Evolutionary conservation across 2,113 vertebrate genomes (phyloP).

Genomic region (Acinonyx jubatus): DNA sequence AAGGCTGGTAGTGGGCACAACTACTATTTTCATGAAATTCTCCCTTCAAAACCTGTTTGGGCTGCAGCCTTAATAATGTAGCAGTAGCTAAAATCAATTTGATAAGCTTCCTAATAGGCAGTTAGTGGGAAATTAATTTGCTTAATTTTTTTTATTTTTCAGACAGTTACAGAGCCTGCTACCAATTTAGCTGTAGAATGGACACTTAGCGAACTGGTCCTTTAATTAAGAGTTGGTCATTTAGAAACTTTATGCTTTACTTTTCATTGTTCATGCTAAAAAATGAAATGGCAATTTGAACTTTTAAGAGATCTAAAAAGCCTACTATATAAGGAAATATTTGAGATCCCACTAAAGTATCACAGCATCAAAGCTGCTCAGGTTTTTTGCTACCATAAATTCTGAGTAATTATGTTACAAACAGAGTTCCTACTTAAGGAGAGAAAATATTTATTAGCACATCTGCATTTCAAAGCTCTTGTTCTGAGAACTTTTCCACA

Average conservation of each 20-base stretch:
- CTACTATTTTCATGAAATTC: neutral
- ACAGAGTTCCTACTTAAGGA: slow-evolving; percentile 14
- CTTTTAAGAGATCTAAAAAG: neutral
- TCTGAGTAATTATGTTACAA: slow-evolving; percentile 5
- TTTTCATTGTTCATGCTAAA: neutral
- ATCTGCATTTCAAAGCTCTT: slow-evolving; percentile 33
- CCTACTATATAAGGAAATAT: neutral
- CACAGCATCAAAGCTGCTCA: neutral
- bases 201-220: neutral
- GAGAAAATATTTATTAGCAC: slow-evolving; percentile 16
- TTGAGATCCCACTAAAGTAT: neutral
- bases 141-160: slow-evolving; percentile 26
- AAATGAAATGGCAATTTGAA: neutral
- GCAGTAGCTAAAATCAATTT: neutral
- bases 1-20: neutral
- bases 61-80: neutral
- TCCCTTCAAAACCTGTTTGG: neutral
- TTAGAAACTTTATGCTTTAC: slow-evolving; percentile 10
- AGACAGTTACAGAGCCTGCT: neutral
- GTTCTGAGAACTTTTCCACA: neutral
- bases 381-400: neutral
- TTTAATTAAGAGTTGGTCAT: neutral
- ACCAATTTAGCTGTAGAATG: neutral
- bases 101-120: neutral
- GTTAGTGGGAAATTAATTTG: neutral